Evolutionary conservation across 2,888 invertebrate genomes (phyloP).

Genomic region (Punctoribates punctum): DNA sequence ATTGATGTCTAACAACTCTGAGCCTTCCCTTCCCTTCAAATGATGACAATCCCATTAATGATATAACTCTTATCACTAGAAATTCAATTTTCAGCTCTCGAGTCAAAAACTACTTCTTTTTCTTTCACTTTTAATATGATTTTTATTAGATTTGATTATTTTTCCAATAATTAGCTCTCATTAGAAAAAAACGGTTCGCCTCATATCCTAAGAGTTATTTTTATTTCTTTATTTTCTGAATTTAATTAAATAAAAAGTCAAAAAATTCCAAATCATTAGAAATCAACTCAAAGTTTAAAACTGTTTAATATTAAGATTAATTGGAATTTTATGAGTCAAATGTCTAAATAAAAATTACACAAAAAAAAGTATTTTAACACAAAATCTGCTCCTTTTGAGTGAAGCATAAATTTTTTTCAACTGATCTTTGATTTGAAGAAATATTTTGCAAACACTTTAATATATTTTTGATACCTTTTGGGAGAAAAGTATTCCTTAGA

Average conservation of each 20-base stretch:
- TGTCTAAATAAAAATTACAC: neutral
- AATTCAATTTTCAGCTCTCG: neutral
- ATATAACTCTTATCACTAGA: neutral
- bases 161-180: conserved; percentile 7
- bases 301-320: conserved; percentile 7
- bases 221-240: neutral
- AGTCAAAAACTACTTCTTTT: neutral
- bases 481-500: too few species aligned
- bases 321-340: conserved; percentile 13
- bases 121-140: neutral
- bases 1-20: neutral
- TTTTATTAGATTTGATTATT: conserved; percentile 19
- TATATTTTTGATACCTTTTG: too few species aligned
- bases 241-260: neutral
- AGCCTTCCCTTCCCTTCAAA: neutral
- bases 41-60: neutral
- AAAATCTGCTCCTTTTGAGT: too few species aligned
- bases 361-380: too few species aligned
- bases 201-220: neutral
- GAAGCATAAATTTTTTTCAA: too few species aligned
- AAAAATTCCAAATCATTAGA: neutral
- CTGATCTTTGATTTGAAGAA: too few species aligned
- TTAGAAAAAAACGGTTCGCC: neutral
- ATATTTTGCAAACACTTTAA: too few species aligned
- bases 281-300: neutral